Base-by-base conservation (phyloP, 1,140 invertebrate species). In the Ooceraea biroi region DNA sequence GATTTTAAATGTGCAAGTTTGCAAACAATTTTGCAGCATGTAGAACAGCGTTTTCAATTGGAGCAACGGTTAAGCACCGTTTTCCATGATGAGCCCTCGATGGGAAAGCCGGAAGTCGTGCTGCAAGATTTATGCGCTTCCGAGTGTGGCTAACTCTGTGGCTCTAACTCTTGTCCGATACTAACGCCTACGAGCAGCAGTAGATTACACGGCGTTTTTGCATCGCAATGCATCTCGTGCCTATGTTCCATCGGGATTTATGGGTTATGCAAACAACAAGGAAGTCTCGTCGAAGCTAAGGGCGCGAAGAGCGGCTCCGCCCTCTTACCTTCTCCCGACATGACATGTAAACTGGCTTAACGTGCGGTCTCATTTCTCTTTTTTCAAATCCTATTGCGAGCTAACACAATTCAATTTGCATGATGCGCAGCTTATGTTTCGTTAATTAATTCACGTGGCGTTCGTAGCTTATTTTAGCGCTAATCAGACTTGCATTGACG, bases 141-240 rank as follows among this genome's bases (percentile, higher is more conserved):
- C 85, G 25, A 82, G 82, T 58, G 57, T n/a, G 14, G 50, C 14
- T 52, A 17, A 5, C 19, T 80, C 41, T 19, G 12, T 80, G 52
- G 80, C 76, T 74, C 44, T 61, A 48, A 25, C 55, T 83, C 66
- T 83, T 69, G 77, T 61, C 41, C 63, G 60, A 76, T 85, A 87
- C 57, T 55, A 50, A 77, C 58, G 89, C 87, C 90, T 83, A 91
- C 91, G 84, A 89, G 58, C 85, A 55, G 63, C 66, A 84, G 83
- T 92, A 91, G 90, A 92, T 90, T 91, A 89, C 85, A 58, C 50
- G 48, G 82, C 73, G 68, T 90, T 90, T 91, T 90, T 90, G 58
- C 84, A 68, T 82, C 77, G 84, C 60, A 83, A 90, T 87, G 58
- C 84, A 87, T 90, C 86, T 85, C 69, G 55, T 73, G 87, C 76